phyloP scores from a whole-genome alignment of 2,888 invertebrate genomes.

The Luffia ferchaultella region DNA sequence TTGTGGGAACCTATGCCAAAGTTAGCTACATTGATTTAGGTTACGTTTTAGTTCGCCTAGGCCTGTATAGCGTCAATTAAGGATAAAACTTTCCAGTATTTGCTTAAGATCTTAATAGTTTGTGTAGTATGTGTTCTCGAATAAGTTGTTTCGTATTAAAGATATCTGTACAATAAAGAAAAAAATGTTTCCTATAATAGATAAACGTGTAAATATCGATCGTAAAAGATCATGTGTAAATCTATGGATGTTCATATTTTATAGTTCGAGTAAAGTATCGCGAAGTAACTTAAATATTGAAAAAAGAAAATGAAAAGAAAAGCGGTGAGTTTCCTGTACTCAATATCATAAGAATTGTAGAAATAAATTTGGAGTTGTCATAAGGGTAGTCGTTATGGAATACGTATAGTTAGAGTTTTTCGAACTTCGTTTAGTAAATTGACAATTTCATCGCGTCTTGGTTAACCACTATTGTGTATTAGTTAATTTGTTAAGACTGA shows the following conservation, averaged over 20 bases:
- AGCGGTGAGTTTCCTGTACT: constrained; percentile 64
- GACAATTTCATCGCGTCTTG: constrained; percentile 9
- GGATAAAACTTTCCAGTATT: constrained; percentile 51
- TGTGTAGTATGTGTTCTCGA: constrained; percentile 45
- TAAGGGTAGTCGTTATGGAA: constrained; percentile 46
- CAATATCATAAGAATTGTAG: constrained; percentile 52
- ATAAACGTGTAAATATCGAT: constrained; percentile 48
- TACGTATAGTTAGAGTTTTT: not conserved
- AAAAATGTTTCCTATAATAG: constrained; percentile 64
- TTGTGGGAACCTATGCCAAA: constrained; percentile 64
- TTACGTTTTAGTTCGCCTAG: constrained; percentile 47
- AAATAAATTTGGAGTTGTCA: constrained; percentile 51
- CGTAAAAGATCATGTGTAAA: constrained; percentile 15
- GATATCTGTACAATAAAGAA: constrained; percentile 51
- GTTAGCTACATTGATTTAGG: constrained; percentile 63
- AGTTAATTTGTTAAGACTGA: constrained; percentile 62
- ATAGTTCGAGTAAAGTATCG: constrained; percentile 33
- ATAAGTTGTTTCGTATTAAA: constrained; percentile 57
- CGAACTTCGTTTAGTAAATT: not conserved
- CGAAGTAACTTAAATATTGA: constrained; percentile 32
- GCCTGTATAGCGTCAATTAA: constrained; percentile 65
- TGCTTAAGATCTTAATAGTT: constrained; percentile 53
- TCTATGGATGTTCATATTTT: constrained; percentile 59
- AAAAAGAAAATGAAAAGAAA: constrained; percentile 29
- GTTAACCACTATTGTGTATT: constrained; percentile 29